phyloP scores from a whole-genome alignment of 2,113 vertebrate genomes.

The Thymallus thymallus region DNA sequence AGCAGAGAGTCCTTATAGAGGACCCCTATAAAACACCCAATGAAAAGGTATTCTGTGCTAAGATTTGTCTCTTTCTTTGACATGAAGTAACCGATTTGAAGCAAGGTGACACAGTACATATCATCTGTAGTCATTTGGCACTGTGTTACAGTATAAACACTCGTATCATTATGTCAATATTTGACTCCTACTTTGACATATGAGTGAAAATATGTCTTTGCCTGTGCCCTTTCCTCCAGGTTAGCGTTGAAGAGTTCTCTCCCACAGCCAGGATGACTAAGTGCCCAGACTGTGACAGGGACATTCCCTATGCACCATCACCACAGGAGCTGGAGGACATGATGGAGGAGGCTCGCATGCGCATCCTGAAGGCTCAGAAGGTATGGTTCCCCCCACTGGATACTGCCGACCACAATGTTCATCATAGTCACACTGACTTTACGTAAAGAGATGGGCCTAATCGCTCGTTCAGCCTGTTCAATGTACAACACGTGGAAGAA shows the following conservation, averaged over 20 bases:
- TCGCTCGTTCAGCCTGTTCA: background rate
- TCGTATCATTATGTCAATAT: too few species aligned
- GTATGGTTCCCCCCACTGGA: constrained; percentile 7
- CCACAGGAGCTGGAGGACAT: constrained; percentile 44
- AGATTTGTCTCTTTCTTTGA: too few species aligned
- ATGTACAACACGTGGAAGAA: background rate
- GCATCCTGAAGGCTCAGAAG: constrained; percentile 51
- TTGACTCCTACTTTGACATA: too few species aligned
- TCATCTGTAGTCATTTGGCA: too few species aligned
- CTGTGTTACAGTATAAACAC: too few species aligned
- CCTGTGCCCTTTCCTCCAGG: constrained; percentile 21
- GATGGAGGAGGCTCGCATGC: constrained; percentile 52
- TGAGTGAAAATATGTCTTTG: background rate
- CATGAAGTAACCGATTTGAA: too few species aligned
- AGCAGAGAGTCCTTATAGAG: constrained; percentile 2
- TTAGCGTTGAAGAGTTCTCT: constrained; percentile 33
- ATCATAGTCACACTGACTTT: background rate
- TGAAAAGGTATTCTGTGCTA: background rate
- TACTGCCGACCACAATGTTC: background rate
- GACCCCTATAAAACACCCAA: constrained; percentile 15
- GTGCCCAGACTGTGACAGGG: constrained; percentile 41
- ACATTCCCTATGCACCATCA: constrained; percentile 29
- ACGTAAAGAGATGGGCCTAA: background rate
- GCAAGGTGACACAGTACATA: too few species aligned
- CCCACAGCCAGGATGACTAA: constrained; percentile 17